Evolutionary conservation across 2,113 vertebrate genomes (phyloP).

Genomic region (Anolis carolinensis): DNA sequence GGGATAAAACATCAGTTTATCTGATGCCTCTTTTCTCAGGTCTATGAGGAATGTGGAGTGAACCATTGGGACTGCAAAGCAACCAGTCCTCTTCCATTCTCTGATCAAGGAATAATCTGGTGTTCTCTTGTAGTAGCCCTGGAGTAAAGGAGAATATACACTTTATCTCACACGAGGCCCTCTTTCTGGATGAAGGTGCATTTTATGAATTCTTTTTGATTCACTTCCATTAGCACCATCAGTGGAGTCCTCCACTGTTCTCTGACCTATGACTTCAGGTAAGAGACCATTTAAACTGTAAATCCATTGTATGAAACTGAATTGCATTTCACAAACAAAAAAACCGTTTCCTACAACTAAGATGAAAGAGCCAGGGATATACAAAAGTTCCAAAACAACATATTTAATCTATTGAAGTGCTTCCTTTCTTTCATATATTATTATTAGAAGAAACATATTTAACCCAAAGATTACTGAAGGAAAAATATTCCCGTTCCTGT

Average conservation of each 20-base stretch:
- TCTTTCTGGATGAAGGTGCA: not conserved
- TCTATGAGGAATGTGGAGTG: slow-evolving; percentile 95
- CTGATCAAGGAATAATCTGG: slow-evolving; percentile 91
- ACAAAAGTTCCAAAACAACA: too few species aligned
- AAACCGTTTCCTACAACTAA: not conserved
- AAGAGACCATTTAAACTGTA: not conserved
- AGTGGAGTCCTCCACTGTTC: not conserved
- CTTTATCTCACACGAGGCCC: slow-evolving; percentile 4
- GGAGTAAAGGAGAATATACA: slow-evolving; percentile 25
- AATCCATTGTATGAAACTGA: not conserved
- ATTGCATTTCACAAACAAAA: not conserved
- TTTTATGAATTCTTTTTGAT: not conserved
- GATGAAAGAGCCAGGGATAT: too few species aligned
- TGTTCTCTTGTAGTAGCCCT: slow-evolving; percentile 96
- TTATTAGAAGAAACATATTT: too few species aligned
- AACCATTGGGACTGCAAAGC: slow-evolving; percentile 93
- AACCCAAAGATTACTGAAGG: too few species aligned
- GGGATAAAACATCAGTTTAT: slow-evolving; percentile 85
- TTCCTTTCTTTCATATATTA: too few species aligned
- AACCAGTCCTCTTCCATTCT: slow-evolving; percentile 92
- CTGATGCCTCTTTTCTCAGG: slow-evolving; percentile 86
- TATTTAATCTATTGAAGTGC: too few species aligned
- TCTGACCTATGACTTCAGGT: not conserved
- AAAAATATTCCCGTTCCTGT: too few species aligned
- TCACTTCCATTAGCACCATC: too few species aligned